Evolutionary conservation across 2,888 invertebrate species (phyloP).

Genomic region (Polylopha cassiicola): DNA sequence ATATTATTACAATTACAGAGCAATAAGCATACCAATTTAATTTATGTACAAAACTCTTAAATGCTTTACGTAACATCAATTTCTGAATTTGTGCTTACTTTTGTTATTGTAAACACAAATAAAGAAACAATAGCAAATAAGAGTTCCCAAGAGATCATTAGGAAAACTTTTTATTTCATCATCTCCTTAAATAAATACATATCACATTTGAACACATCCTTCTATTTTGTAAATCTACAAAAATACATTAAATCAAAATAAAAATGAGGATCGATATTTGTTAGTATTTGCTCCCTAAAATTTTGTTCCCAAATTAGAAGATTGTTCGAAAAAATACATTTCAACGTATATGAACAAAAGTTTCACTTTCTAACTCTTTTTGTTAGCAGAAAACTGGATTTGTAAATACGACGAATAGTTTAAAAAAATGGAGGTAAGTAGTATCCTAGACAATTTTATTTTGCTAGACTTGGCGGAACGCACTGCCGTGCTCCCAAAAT

Average conservation of each 20-base stretch:
- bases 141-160: slow-evolving; percentile 75
- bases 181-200: slow-evolving; percentile 69
- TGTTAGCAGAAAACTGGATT: too few species aligned
- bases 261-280: slow-evolving; percentile 15
- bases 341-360: too few species aligned
- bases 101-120: slow-evolving; percentile 36
- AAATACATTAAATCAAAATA: slow-evolving; percentile 36
- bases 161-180: slow-evolving; percentile 68
- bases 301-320: slow-evolving; percentile 4
- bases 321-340: slow-evolving; percentile 14
- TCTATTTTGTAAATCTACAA: slow-evolving; percentile 48
- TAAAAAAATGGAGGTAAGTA: too few species aligned
- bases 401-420: too few species aligned
- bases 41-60: slow-evolving; percentile 74
- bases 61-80: slow-evolving; percentile 28
- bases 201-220: slow-evolving; percentile 77
- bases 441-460: too few species aligned
- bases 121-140: slow-evolving; percentile 53
- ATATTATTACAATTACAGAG: slow-evolving; percentile 48
- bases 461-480: too few species aligned
- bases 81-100: slow-evolving; percentile 21
- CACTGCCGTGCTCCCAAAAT: too few species aligned
- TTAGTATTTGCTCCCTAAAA: background rate
- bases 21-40: slow-evolving; percentile 72
- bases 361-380: too few species aligned